Conservation (phyloP, 2,797 vertebrate species). For the Eremophila alpestris region DNA sequence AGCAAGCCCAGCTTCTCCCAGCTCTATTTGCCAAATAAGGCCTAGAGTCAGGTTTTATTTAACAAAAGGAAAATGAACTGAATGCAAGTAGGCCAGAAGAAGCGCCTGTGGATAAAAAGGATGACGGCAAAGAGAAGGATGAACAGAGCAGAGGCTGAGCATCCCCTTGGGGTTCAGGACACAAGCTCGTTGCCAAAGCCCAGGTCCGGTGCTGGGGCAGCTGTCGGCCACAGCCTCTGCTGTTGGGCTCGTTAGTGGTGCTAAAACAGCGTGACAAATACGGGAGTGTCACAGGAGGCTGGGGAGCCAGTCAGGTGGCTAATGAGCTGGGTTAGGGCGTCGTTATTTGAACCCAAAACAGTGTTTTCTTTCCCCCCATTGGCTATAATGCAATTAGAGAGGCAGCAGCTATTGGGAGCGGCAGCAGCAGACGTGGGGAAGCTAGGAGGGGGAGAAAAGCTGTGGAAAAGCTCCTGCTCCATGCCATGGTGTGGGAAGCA, state of each 20-base stretch:
- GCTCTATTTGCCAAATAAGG: conserved; percentile 47
- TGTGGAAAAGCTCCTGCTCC: background rate
- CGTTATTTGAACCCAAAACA: background rate
- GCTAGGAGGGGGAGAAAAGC: background rate
- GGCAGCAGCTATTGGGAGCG: background rate
- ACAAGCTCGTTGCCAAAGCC: background rate
- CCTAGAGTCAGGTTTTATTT: conserved; percentile 55
- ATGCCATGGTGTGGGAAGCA: rapidly evolving
- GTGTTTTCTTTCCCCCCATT: background rate
- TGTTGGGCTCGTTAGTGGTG: conserved; percentile 3
- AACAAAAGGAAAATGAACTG: conserved; percentile 39
- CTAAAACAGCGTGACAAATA: background rate
- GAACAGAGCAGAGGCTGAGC: background rate
- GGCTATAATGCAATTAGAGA: conserved; percentile 5
- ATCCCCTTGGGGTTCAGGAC: background rate
- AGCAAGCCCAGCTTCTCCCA: conserved; percentile 9
- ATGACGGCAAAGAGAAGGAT: background rate
- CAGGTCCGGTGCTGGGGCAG: background rate
- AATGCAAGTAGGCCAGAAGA: conserved; percentile 42
- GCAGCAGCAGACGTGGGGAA: background rate
- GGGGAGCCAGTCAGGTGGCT: conserved; percentile 41
- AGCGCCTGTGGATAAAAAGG: background rate
- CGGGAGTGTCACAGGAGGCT: background rate
- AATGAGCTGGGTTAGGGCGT: conserved; percentile 43
- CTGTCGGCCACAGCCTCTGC: rapidly evolving